Evolutionary conservation across 2,797 vertebrate species (phyloP), one percentile per base, ranked within the genome.

Genomic region (Cuniculus paca): DNA sequence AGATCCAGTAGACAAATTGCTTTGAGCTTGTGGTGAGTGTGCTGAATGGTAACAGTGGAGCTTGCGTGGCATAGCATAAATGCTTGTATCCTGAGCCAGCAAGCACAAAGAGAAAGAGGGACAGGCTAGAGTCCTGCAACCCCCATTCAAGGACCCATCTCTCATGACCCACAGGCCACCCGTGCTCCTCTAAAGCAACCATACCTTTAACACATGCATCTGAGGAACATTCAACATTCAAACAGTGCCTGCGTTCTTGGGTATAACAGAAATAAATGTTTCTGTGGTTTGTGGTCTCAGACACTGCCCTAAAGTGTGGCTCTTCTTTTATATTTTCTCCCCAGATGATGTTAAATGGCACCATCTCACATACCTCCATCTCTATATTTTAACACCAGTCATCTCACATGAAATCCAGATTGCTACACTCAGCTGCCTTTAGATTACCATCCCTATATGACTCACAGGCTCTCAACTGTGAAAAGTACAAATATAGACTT

Each of bases 261-360:
- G 24, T n/a, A 70, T n/a, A 45, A 74, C 26, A 26, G 74, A 94
- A 79, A 50, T 5, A 34, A 88, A n/a, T 72, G 39, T 54, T 68
- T 72, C 16, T 82, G 16, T 68, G 31, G 28, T 7, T n/a, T 92
- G 26, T 58, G 36, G 48, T 80, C 14, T 70, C 61, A 56, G 72
- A 87, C 28, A 65, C 17, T 80, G 10, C 31, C 65, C 20, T 68
- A 19, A 36, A 70, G 2, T 65, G 4, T 61, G 22, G 8, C 20
- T 92, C 72, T n/a, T 79, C 61, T 93, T 78, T 82, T 48, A 28
- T 87, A 42, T 72, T 82, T 63, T 63, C 54, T 85, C 31, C 14
- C 1, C 88, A 5, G 26, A 54, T 79, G 12, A 88, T 34, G 50
- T 52, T 83, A 88, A 79, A 85, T 28, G 72, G 10, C 50, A 80